Base-by-base conservation (phyloP, 2,888 invertebrate genomes). In the Drosophila mayaguana region DNA sequence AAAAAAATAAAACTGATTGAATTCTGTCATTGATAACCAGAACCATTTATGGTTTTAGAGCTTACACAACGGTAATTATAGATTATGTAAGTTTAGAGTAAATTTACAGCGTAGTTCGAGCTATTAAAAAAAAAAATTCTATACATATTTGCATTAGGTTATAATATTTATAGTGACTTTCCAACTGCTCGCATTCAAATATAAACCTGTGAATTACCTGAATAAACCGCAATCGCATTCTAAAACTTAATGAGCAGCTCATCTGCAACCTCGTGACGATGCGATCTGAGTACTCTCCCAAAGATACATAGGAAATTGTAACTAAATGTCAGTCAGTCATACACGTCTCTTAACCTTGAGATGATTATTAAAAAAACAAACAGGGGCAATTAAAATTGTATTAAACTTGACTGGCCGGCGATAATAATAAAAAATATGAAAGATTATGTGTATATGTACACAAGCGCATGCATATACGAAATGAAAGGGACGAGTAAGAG, bases 331-430 rank as follows among this genome's bases (percentile, higher is more conserved):
- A 38, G 32, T 36, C 68, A 53, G 71, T 67, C 65, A 63, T 43
- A 68, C 36, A 50, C 42, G 64, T 63, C 69, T 55, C 11, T 66
- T 72, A 55, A 87, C 83, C 83, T 88, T 86, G 65, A 43, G 48
- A 61, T 56, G 25, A n/a, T 81, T 75, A 89, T 83, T 77, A 70
- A 83, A 79, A 76, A 62, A 68, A 61, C 72, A 83, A 75, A 54
- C 55, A 50, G 55, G 18, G 54, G 40, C 42, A 87, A 87, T 84
- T 84, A 88, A 80, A 88, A 70, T 34, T 62, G 63, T 67, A 63
- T 84, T 85, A 80, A 66, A 66, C 57, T 62, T 72, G 72, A 78
- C 55, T 57, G 40, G 14, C 42, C 42, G 8, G 9, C 5, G 42
- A 34, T 20, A 9, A 12, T 3, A 36, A 68, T 51, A 38, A 51